These are phyloP conservation scores for Drosophila borealis DNA, from an alignment of 2,888 invertebrate genomes.

Conservation along the genomic window DNA sequence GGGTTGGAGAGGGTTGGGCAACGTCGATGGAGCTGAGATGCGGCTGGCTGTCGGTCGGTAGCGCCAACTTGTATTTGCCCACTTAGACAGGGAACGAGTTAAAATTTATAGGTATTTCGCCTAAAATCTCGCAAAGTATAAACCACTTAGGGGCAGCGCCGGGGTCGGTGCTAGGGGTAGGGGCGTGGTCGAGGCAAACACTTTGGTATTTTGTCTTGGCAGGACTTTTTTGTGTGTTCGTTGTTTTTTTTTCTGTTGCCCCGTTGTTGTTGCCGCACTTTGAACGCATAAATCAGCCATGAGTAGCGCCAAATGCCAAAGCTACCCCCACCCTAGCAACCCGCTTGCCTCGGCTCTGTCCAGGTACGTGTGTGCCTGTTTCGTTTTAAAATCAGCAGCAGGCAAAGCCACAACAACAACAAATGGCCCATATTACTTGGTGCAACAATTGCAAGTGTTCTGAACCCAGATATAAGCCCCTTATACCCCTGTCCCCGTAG, in stretches of 20 bases:
- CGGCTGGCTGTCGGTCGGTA: constrained; percentile 31
- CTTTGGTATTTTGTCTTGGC: constrained; percentile 50
- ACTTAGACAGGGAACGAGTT: constrained; percentile 75
- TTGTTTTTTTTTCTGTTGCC: constrained; percentile 19
- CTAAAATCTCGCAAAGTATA: constrained; percentile 76
- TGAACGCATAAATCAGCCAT: constrained; percentile 72
- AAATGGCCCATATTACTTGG: constrained; percentile 43
- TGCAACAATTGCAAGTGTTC: constrained; percentile 40
- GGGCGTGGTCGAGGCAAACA: constrained; percentile 46
- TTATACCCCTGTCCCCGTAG: not conserved
- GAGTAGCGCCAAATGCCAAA: constrained; percentile 60
- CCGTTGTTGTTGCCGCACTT: constrained; percentile 49
- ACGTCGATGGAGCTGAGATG: constrained; percentile 47
- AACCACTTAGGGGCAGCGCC: constrained; percentile 63
- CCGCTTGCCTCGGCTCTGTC: not conserved
- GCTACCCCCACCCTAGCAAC: not conserved
- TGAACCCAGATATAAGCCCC: constrained; percentile 6
- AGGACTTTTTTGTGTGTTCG: constrained; percentile 16
- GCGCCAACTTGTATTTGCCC: constrained; percentile 67
- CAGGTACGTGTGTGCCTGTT: constrained; percentile 43
- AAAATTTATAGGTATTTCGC: constrained; percentile 79
- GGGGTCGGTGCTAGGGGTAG: not conserved
- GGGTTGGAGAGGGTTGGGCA: constrained; percentile 1
- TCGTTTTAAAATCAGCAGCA: constrained; percentile 50
- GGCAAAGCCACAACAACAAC: constrained; percentile 25